A percentile compares a stretch with the other conserved stretches of the same genome.
Conservation (phyloP, 1,140 invertebrate genomes). For the Eueides isabella region DNA sequence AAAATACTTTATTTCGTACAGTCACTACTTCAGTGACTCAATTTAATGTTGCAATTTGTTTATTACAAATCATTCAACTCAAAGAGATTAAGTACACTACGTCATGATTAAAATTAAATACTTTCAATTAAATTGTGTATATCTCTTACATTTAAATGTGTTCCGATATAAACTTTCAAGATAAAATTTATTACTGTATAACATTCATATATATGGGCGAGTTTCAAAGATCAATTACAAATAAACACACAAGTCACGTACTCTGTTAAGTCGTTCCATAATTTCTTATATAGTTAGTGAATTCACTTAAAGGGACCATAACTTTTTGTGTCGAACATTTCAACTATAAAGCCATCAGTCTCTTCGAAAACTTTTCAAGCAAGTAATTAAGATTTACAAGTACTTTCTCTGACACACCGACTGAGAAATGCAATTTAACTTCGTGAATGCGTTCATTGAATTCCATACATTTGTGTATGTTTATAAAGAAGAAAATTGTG, state of each 20-base stretch:
- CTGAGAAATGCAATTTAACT: conserved; percentile 40
- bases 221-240: conserved; percentile 1
- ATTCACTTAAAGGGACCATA: neutral
- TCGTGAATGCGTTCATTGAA: conserved; percentile 48
- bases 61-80: too few relatives aligned
- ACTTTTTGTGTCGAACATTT: conserved; percentile 10
- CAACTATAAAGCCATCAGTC: conserved; percentile 24
- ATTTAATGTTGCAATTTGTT: too few relatives aligned
- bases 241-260: conserved; percentile 1
- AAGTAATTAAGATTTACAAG: conserved; percentile 43
- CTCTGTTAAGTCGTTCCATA: neutral
- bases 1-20: too few relatives aligned
- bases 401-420: conserved; percentile 57
- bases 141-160: neutral
- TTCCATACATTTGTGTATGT: conserved; percentile 22
- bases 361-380: conserved; percentile 37
- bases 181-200: neutral
- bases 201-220: neutral
- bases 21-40: too few relatives aligned
- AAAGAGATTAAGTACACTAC: too few relatives aligned
- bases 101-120: too few relatives aligned
- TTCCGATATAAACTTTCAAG: neutral
- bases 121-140: too few relatives aligned
- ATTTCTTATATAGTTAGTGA: conserved; percentile 1
- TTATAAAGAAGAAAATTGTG: neutral